phyloP scores from a whole-genome alignment of 2,113 vertebrate genomes.

The Probosciger aterrimus region DNA sequence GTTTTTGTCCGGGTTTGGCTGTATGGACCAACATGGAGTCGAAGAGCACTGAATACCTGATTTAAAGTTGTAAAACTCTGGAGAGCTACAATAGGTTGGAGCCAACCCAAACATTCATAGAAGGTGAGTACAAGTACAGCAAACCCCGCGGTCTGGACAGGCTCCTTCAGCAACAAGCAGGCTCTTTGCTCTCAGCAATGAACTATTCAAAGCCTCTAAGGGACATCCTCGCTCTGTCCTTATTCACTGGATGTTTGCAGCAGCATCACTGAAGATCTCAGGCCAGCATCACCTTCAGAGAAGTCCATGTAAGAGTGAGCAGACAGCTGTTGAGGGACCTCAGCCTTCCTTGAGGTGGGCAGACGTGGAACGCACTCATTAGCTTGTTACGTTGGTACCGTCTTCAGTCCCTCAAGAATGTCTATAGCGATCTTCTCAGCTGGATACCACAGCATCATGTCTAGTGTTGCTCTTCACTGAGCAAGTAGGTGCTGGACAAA shows the following conservation, averaged over 20 bases:
- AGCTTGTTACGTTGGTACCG: neutral
- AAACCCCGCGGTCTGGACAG: neutral
- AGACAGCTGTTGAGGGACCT: neutral
- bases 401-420: neutral
- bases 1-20: slow-evolving; percentile 38
- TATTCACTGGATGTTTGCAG: neutral
- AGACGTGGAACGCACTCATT: neutral
- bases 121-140: neutral
- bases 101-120: neutral
- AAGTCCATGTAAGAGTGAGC: neutral
- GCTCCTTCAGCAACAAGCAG: neutral
- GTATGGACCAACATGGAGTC: neutral
- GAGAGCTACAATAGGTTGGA: neutral
- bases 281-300: neutral
- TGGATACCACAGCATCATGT: neutral
- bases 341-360: neutral
- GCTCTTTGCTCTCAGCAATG: neutral
- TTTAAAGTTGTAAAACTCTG: neutral
- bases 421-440: neutral
- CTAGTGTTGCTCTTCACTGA: neutral
- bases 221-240: neutral
- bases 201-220: neutral
- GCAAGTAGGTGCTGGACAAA: neutral
- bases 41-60: neutral
- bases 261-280: neutral